phyloP scores from a whole-genome alignment of 2,888 invertebrate genomes.

The Nemoura dubitans region DNA sequence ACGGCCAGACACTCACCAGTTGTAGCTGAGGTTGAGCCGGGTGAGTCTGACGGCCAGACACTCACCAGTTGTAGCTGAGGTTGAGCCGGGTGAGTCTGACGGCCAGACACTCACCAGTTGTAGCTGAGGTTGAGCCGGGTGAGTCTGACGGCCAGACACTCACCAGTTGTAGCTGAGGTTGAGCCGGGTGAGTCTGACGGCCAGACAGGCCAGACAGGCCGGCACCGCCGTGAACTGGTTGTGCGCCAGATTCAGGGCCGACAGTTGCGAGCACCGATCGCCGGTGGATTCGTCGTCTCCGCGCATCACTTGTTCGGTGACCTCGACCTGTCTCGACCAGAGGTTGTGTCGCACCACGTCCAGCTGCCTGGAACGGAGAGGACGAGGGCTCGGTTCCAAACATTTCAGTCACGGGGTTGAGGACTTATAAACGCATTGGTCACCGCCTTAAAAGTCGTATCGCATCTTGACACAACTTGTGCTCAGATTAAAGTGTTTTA shows the following conservation, averaged over 20 bases:
- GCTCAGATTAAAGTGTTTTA: too few relatives aligned
- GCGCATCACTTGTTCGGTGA: conserved; percentile 71
- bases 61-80: too few relatives aligned
- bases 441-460: too few relatives aligned
- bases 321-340: conserved; percentile 73
- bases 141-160: conserved; percentile 63
- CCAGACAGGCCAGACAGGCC: conserved; percentile 87
- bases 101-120: conserved; percentile 74
- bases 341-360: conserved; percentile 79
- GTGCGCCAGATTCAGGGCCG: conserved; percentile 86
- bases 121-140: conserved; percentile 90
- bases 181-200: conserved; percentile 83
- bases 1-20: too few relatives aligned
- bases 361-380: conserved; percentile 56
- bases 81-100: too few relatives aligned
- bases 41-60: too few relatives aligned
- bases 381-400: too few relatives aligned
- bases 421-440: too few relatives aligned
- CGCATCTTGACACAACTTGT: too few relatives aligned
- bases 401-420: too few relatives aligned
- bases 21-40: too few relatives aligned
- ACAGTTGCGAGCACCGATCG: conserved; percentile 71
- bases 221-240: conserved; percentile 92
- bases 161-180: conserved; percentile 90
- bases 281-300: conserved; percentile 65